Evolutionary conservation across 1,140 invertebrate species (phyloP), one percentile per base, ranked within the genome.

Genomic region (Geopemphigus sp.): DNA sequence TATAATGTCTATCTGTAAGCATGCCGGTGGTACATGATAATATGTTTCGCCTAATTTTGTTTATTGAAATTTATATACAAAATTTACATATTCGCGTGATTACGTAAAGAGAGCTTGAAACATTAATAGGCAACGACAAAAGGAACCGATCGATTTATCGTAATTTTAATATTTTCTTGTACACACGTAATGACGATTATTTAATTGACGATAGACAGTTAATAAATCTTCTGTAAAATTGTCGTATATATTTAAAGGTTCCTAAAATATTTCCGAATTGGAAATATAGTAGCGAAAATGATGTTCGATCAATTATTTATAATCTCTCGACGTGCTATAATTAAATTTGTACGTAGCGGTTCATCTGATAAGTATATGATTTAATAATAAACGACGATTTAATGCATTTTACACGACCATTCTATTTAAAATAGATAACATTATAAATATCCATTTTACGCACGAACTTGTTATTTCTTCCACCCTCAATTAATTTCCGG

Each of bases 401-500:
- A 26, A 59, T 22, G 14, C 5, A 59, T 14, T 26, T 5, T 26
- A 24, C 59, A 2, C 1, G 32, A 8, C 8, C 8, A 63, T 63
- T 0, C 10, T 64, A 39, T n/a, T 29, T 64, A 19, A 64, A 32
- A 19, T 3, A 11, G 8, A 10, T 39, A 32, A 63, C 3, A 64
- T 26, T 61, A 19, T 17, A 29, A 61, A 29, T 26, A 1, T 64
- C 19, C 32, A n/a, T 64, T 64, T 5, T 32, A 14, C 19, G 11
- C 19, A 32, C 29, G 10, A 29, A 5, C 57, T 1, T 50, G 15
- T 15, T 32, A 12, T 32, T 19, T 29, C 14, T 54, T 8, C 45
- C 32, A 29, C 2, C 12, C 17, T 54, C 50, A 72, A 53, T 54
- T 54, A 54, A 72, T 72, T 29, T 72, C 50, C 68, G 68, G 68